Percentiles rank a stretch among this genome's conserved stretches.
These are phyloP conservation scores for Simalia tracyae DNA, from an alignment of 2,797 vertebrate species.

Conservation along the genomic window DNA sequence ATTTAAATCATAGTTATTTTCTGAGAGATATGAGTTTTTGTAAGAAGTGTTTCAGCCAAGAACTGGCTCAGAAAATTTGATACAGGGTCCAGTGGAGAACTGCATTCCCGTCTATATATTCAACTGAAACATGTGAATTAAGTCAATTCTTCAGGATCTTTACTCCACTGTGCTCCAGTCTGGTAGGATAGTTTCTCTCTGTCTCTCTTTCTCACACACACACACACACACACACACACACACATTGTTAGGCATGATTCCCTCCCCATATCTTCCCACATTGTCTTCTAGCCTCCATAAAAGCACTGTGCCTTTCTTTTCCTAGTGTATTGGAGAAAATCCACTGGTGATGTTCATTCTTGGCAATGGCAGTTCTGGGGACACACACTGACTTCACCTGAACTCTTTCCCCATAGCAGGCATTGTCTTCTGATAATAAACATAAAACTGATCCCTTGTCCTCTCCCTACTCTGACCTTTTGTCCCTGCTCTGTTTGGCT, in stretches of 20 bases:
- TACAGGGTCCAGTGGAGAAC: background rate
- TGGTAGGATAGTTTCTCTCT: conserved; percentile 55
- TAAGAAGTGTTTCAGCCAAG: background rate
- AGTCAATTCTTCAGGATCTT: conserved; percentile 8
- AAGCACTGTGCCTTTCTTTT: conserved; percentile 34
- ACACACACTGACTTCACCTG: conserved; percentile 57
- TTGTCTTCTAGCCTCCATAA: conserved; percentile 43
- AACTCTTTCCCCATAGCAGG: conserved; percentile 45
- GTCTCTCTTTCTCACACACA: conserved; percentile 10
- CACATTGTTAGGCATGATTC: conserved; percentile 31
- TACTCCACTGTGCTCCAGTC: conserved; percentile 29
- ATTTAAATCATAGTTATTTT: background rate
- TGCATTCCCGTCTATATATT: background rate
- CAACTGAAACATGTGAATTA: background rate
- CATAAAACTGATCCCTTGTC: conserved; percentile 64
- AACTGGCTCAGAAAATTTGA: background rate
- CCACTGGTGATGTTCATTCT: conserved; percentile 51
- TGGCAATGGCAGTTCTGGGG: conserved; percentile 47
- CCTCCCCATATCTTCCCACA: conserved; percentile 18
- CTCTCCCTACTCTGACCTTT: conserved; percentile 54
- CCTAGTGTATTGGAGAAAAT: conserved; percentile 28
- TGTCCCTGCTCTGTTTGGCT: conserved; percentile 50
- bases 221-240: background rate
- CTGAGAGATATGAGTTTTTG: background rate
- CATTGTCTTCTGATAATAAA: conserved; percentile 47